These are phyloP conservation scores for Laterallus jamaicensis DNA, from an alignment of 2,113 vertebrate genomes.

Conservation along the genomic window DNA sequence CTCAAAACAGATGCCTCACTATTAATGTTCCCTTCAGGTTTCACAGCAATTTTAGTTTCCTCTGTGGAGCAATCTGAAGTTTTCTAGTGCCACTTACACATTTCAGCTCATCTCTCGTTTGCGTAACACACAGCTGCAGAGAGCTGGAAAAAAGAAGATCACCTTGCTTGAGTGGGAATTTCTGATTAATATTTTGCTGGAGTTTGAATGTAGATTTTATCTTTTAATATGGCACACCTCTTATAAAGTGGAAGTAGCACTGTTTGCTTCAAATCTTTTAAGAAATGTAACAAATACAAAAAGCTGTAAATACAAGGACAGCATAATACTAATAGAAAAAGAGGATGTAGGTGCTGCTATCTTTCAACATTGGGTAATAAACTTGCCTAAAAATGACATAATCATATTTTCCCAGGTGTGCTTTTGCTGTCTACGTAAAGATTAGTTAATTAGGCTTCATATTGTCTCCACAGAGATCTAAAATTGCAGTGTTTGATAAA, in stretches of 20 bases:
- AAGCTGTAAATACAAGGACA: not conserved
- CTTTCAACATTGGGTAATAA: not conserved
- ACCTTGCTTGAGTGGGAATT: not conserved
- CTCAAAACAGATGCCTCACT: not conserved
- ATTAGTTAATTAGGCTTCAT: slow-evolving; percentile 51
- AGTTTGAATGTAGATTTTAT: not conserved
- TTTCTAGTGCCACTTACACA: not conserved
- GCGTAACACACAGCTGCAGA: not conserved
- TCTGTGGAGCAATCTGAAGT: slow-evolving; percentile 68
- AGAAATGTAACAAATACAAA: not conserved
- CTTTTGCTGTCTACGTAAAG: slow-evolving; percentile 11
- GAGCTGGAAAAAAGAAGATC: not conserved
- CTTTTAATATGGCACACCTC: slow-evolving; percentile 27
- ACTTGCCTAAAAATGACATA: not conserved
- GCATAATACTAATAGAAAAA: slow-evolving; percentile 16
- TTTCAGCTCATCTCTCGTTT: not conserved
- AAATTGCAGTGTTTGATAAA: slow-evolving; percentile 99
- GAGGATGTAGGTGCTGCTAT: not conserved
- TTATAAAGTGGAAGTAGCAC: not conserved
- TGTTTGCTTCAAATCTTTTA: not conserved
- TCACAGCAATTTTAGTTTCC: slow-evolving; percentile 58
- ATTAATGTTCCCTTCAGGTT: slow-evolving; percentile 20
- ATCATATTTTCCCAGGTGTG: slow-evolving; percentile 12
- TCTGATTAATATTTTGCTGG: not conserved
- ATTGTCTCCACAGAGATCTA: slow-evolving; percentile 88